A percentile compares a stretch with the other conserved stretches of the same genome.
These are phyloP conservation scores for Dione juno DNA, from an alignment of 2,888 invertebrate species.

Conservation along the genomic window DNA sequence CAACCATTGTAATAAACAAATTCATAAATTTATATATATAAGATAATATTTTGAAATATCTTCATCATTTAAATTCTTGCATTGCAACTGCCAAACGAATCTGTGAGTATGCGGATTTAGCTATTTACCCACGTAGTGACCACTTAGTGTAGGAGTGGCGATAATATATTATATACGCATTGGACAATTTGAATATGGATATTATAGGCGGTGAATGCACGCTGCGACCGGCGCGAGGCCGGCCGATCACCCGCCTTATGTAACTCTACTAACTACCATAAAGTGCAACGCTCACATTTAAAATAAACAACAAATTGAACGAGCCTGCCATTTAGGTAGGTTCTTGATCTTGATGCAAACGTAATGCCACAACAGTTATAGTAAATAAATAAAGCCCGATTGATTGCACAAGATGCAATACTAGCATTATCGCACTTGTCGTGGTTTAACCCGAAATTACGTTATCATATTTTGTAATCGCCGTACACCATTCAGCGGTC, in stretches of 20 bases:
- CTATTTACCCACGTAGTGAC: slow-evolving; percentile 40
- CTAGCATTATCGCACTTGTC: slow-evolving; percentile 33
- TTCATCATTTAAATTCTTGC: slow-evolving; percentile 23
- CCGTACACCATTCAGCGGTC: slow-evolving; percentile 36
- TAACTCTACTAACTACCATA: slow-evolving; percentile 54
- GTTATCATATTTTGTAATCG: slow-evolving; percentile 38
- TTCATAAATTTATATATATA: neutral
- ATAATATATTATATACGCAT: slow-evolving; percentile 53
- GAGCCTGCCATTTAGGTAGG: slow-evolving; percentile 54
- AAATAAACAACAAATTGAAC: slow-evolving; percentile 59
- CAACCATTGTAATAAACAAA: neutral
- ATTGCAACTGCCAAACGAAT: slow-evolving; percentile 31
- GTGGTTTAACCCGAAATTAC: slow-evolving; percentile 38
- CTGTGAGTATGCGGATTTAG: slow-evolving; percentile 42
- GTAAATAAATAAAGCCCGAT: slow-evolving; percentile 32
- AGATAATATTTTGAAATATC: slow-evolving; percentile 11
- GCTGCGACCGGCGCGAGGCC: slow-evolving; percentile 69
- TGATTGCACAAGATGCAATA: slow-evolving; percentile 36
- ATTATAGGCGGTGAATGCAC: slow-evolving; percentile 63
- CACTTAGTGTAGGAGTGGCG: slow-evolving; percentile 45
- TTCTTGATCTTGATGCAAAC: slow-evolving; percentile 64
- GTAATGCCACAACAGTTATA: slow-evolving; percentile 49
- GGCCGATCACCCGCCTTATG: slow-evolving; percentile 79
- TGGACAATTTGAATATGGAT: slow-evolving; percentile 64
- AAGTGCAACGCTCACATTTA: slow-evolving; percentile 60